These are phyloP conservation scores for Rhombomys opimus DNA, from an alignment of 2,113 vertebrate genomes.

Conservation along the genomic window DNA sequence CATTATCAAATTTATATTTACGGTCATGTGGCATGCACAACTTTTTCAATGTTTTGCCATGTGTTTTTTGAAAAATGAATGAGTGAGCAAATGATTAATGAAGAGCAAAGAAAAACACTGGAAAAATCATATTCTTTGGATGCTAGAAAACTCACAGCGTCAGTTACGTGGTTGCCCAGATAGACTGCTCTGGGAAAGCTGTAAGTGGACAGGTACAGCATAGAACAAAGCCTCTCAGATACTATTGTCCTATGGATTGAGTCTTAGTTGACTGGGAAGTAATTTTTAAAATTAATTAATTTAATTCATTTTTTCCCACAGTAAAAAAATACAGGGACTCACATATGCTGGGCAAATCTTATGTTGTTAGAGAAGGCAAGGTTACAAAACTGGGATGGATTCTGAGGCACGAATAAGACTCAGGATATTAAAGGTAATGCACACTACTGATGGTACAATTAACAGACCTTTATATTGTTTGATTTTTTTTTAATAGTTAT, in stretches of 20 bases:
- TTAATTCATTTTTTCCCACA: background rate
- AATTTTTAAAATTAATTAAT: background rate
- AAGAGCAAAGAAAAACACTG: background rate
- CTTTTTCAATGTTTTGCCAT: background rate
- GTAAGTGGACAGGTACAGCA: background rate
- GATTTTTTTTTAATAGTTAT: background rate
- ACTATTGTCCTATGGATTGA: background rate
- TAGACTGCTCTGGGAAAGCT: background rate
- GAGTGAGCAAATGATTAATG: background rate
- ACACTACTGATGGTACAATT: accelerated
- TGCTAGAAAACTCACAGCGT: background rate
- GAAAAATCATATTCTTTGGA: background rate
- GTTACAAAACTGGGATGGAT: background rate
- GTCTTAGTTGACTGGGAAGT: background rate
- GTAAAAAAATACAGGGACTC: background rate
- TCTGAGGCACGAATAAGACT: background rate
- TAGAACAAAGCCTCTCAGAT: background rate
- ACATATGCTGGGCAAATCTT: background rate
- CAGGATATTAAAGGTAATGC: background rate
- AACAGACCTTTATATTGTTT: background rate
- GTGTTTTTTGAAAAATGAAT: background rate
- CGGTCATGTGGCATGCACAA: background rate
- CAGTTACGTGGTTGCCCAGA: background rate
- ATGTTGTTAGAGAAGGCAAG: background rate
- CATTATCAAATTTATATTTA: background rate